phyloP scores from a whole-genome alignment of 2,888 invertebrate genomes.

The Tenthredo distinguenda region DNA sequence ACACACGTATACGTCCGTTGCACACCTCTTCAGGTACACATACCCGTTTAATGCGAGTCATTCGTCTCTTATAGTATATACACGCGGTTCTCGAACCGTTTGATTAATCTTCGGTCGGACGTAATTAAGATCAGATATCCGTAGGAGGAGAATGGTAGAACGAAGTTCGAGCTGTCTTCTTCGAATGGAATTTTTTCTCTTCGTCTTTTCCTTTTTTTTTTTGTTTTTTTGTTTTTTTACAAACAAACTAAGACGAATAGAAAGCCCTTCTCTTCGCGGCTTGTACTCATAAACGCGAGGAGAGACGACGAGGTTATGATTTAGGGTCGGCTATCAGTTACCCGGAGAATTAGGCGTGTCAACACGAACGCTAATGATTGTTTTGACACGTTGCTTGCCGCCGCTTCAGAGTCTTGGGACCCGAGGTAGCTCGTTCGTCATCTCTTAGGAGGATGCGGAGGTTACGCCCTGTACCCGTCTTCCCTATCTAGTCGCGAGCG shows the following conservation, averaged over 20 bases:
- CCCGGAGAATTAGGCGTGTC: slow-evolving; percentile 70
- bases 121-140: neutral
- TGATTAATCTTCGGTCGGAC: neutral
- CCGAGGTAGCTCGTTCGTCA: slow-evolving; percentile 27
- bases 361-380: slow-evolving; percentile 70
- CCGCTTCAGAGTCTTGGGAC: slow-evolving; percentile 17
- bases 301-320: slow-evolving; percentile 1
- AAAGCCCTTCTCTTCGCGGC: neutral
- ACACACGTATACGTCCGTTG: neutral
- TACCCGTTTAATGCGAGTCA: neutral
- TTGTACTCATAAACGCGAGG: neutral
- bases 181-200: neutral
- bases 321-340: slow-evolving; percentile 64
- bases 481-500: neutral
- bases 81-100: neutral
- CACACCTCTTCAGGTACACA: neutral
- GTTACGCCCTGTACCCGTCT: neutral
- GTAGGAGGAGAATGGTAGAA: neutral
- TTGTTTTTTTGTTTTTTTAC: neutral
- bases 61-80: neutral
- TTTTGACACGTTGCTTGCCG: slow-evolving; percentile 64
- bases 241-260: neutral
- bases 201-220: neutral
- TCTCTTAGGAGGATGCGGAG: neutral
- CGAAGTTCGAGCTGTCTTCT: too few species aligned